Conservation (phyloP, 1,140 invertebrate genomes). For the Apocrypta bakeri region DNA sequence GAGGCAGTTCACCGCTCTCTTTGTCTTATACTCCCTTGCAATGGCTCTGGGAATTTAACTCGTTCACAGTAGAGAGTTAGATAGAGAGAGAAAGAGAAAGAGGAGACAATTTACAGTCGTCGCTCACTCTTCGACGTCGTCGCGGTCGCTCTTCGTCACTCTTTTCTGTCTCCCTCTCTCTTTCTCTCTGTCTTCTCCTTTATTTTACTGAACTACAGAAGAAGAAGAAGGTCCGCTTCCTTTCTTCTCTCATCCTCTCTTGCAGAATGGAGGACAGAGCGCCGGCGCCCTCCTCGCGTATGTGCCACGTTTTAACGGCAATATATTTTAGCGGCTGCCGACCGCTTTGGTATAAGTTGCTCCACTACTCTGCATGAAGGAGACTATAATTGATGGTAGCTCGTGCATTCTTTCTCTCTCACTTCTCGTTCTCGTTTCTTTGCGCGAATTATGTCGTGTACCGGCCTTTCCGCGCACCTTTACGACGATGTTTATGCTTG, state of each 20-base stretch:
- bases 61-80: neutral
- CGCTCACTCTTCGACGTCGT: constrained; percentile 17
- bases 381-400: constrained; percentile 38
- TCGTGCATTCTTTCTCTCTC: neutral
- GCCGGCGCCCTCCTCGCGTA: neutral
- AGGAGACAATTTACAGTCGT: constrained; percentile 31
- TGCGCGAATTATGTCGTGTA: constrained; percentile 26
- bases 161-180: neutral
- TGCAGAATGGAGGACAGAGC: neutral
- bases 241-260: neutral
- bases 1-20: neutral
- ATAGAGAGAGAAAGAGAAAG: constrained; percentile 5
- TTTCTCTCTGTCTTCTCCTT: no score
- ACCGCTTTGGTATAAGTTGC: neutral
- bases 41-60: constrained; percentile 22
- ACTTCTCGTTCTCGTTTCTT: neutral
- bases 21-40: neutral
- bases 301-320: constrained; percentile 6
- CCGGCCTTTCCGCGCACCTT: constrained; percentile 8
- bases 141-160: constrained; percentile 27
- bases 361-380: constrained; percentile 21
- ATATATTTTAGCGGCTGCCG: constrained; percentile 15
- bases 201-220: neutral
- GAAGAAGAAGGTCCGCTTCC: neutral
- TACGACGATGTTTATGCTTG: neutral